Conservation (phyloP, 2,797 vertebrate species). For the Catamblyrhynchus diadema region DNA sequence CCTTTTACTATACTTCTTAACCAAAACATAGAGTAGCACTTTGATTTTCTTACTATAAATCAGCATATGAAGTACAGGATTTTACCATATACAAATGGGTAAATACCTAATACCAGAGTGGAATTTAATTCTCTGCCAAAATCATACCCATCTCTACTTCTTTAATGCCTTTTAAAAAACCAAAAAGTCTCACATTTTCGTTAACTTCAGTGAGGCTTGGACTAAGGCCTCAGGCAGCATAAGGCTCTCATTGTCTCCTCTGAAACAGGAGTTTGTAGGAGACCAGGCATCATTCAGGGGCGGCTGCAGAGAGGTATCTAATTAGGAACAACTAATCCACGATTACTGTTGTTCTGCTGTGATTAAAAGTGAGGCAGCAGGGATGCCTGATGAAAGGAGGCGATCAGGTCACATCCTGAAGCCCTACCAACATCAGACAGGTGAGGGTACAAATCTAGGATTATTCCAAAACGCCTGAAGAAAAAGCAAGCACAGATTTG, state of each 20-base stretch:
- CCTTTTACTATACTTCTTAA: not conserved
- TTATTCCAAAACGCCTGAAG: not conserved
- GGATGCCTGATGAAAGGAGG: not conserved
- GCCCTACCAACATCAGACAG: not conserved
- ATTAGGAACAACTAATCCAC: not conserved
- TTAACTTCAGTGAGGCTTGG: not conserved
- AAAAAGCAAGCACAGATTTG: not conserved
- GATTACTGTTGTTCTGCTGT: not conserved
- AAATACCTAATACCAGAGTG: not conserved
- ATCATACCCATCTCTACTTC: not conserved
- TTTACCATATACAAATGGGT: not conserved
- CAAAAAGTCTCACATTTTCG: not conserved
- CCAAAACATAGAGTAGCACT: not conserved
- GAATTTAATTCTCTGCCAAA: not conserved
- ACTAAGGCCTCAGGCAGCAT: not conserved
- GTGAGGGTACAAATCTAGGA: not conserved
- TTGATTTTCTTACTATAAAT: not conserved
- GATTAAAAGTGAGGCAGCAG: not conserved
- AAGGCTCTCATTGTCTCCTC: not conserved
- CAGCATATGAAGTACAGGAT: not conserved
- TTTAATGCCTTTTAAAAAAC: not conserved
- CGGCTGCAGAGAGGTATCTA: not conserved
- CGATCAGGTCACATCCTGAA: not conserved
- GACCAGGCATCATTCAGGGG: not conserved
- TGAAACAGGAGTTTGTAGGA: not conserved